These are phyloP conservation scores for Nothura maculosa DNA, from an alignment of 2,797 vertebrate species.

Conservation along the genomic window DNA sequence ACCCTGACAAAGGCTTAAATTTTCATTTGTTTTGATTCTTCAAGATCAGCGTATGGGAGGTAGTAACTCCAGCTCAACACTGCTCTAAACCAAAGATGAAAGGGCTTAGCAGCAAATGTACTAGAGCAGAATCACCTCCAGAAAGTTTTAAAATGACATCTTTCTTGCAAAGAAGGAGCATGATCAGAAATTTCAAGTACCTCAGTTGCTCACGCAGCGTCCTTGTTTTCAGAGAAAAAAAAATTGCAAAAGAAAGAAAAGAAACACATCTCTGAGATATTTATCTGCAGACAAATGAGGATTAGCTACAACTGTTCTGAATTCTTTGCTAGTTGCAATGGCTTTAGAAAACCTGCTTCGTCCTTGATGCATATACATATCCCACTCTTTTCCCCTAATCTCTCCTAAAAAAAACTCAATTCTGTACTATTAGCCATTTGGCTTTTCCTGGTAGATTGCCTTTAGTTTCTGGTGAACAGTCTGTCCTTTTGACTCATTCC, in stretches of 20 bases:
- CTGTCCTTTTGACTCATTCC: background rate
- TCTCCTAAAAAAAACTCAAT: background rate
- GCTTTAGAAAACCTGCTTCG: background rate
- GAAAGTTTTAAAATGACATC: background rate
- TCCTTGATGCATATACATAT: background rate
- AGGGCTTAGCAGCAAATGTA: background rate
- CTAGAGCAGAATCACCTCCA: background rate
- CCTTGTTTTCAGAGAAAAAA: background rate
- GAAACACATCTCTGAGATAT: background rate
- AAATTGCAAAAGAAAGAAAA: background rate
- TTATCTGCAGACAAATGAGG: background rate
- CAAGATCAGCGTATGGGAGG: background rate
- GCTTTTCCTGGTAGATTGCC: background rate
- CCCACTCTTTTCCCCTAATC: fast-evolving
- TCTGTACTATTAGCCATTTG: background rate
- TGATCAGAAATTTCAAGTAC: background rate
- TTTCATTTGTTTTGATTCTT: background rate
- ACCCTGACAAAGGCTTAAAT: background rate
- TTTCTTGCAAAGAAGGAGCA: background rate
- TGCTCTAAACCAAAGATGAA: background rate
- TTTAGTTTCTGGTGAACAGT: background rate
- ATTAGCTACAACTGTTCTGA: background rate
- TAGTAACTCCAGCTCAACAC: background rate
- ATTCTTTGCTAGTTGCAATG: background rate
- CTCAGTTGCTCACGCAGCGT: background rate